A percentile compares a stretch with the other conserved stretches of the same genome.
Evolutionary conservation across 2,888 invertebrate genomes (phyloP).

Genomic region (Nemotelus pantherinus): DNA sequence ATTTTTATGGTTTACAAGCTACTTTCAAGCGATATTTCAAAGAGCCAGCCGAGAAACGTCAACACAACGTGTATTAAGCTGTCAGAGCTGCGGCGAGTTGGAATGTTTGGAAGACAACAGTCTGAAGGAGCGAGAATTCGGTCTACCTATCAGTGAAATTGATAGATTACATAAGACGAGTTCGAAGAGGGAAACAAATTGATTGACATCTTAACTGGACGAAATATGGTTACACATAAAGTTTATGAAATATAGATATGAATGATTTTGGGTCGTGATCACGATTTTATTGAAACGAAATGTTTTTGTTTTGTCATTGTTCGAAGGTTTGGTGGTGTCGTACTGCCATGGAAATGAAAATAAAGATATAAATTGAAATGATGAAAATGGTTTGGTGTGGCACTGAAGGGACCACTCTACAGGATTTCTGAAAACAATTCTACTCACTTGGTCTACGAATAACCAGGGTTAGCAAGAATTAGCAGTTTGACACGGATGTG

Average conservation of each 20-base stretch:
- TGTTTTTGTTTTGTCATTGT: neutral
- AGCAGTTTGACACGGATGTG: no score
- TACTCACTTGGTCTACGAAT: no score
- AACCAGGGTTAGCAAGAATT: no score
- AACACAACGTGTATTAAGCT: conserved; percentile 11
- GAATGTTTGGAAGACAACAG: neutral
- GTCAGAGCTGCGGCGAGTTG: neutral
- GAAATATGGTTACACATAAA: neutral
- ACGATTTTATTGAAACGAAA: neutral
- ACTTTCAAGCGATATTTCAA: neutral
- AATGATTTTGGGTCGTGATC: neutral
- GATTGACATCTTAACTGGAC: neutral
- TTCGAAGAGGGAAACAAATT: neutral
- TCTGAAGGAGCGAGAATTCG: neutral
- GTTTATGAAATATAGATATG: no score
- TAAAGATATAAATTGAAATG: no score
- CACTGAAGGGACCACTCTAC: no score
- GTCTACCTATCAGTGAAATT: neutral
- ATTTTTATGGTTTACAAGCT: neutral
- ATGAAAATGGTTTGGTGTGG: no score
- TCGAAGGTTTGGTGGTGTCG: neutral
- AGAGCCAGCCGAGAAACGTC: neutral
- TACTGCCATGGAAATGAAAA: no score
- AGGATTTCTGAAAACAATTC: no score
- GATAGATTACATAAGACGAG: conserved; percentile 9